A percentile compares a stretch with the other conserved stretches of the same genome.
Evolutionary conservation across 1,140 invertebrate species (phyloP).

Genomic region (Hyposmocoma kahamanoa): DNA sequence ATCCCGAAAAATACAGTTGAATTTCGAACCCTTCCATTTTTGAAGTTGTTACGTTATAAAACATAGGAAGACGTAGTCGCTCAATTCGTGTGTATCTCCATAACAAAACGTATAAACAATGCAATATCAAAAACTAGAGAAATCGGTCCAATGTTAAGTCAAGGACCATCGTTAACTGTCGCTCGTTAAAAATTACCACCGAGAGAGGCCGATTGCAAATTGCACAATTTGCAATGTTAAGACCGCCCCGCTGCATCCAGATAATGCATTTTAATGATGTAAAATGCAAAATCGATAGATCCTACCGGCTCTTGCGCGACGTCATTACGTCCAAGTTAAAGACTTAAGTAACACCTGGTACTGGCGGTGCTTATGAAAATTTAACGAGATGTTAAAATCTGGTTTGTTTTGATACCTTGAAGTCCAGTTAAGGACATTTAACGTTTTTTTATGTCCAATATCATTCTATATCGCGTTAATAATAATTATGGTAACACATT

Average conservation of each 20-base stretch:
- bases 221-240: slow-evolving; percentile 69
- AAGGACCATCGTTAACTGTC: slow-evolving; percentile 47
- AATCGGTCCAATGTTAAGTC: slow-evolving; percentile 42
- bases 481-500: no score
- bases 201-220: slow-evolving; percentile 57
- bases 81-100: no score
- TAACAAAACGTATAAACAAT: no score
- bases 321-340: slow-evolving; percentile 36
- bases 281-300: slow-evolving; percentile 58
- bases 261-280: slow-evolving; percentile 71
- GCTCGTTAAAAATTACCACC: slow-evolving; percentile 70
- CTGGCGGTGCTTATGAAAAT: slow-evolving; percentile 29
- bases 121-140: slow-evolving; percentile 2
- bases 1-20: no score
- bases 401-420: not conserved
- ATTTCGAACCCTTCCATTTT: no score
- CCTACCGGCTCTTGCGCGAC: slow-evolving; percentile 30
- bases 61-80: no score
- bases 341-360: slow-evolving; percentile 42
- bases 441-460: no score
- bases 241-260: slow-evolving; percentile 51
- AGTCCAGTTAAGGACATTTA: not conserved
- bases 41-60: no score
- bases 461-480: no score
- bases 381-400: slow-evolving; percentile 10